These are phyloP conservation scores for Leucopsar rothschildi DNA, from an alignment of 2,113 vertebrate genomes.

Conservation along the genomic window DNA sequence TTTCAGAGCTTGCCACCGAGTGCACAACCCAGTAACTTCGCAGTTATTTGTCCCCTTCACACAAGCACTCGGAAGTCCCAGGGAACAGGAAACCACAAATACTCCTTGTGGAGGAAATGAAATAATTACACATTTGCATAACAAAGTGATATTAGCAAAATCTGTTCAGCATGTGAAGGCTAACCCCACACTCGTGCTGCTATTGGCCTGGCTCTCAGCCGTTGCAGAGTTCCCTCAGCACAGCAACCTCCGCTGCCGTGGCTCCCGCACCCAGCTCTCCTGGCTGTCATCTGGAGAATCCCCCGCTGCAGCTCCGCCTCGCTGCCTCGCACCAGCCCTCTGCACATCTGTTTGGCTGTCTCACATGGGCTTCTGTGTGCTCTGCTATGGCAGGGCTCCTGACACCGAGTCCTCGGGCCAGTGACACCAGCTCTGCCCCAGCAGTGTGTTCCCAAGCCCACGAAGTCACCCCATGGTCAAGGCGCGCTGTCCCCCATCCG, in stretches of 20 bases:
- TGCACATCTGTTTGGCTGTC: not conserved
- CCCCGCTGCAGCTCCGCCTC: not conserved
- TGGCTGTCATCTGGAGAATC: not conserved
- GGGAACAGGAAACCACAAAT: conserved; percentile 35
- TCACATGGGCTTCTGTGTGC: not conserved
- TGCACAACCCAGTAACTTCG: not conserved
- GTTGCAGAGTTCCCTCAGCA: not conserved
- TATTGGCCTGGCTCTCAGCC: not conserved
- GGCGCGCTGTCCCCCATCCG: rapidly evolving
- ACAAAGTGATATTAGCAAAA: conserved; percentile 30
- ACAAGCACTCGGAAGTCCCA: not conserved
- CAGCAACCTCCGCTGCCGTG: rapidly evolving
- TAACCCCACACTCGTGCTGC: not conserved
- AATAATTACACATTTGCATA: conserved; percentile 50
- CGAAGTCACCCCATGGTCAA: not conserved
- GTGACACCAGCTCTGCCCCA: not conserved
- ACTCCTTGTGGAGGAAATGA: conserved; percentile 10
- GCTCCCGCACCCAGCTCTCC: not conserved
- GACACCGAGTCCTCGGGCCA: not conserved
- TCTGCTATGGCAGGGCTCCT: not conserved
- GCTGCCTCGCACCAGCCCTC: not conserved
- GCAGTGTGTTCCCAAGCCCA: not conserved
- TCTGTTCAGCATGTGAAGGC: conserved; percentile 7
- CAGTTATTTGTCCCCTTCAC: not conserved
- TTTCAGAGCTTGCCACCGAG: not conserved